A percentile compares a stretch with the other conserved stretches of the same genome.
Evolutionary conservation across 2,888 invertebrate species (phyloP).

Genomic region (Apoda limacodes): DNA sequence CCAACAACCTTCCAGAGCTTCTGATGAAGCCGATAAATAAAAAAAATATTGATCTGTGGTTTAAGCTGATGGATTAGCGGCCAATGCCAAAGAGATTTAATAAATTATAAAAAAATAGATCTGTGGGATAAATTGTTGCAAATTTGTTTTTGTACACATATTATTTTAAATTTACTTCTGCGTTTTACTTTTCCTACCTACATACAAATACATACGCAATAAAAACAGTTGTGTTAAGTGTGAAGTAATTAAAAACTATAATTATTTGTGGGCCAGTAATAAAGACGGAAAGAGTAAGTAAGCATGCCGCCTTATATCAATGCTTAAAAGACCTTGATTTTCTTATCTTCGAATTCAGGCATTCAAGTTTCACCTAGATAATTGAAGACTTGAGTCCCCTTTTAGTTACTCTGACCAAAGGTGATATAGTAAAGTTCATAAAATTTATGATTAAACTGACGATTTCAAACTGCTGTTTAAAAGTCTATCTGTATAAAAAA

Average conservation of each 20-base stretch:
- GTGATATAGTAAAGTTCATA: too few species aligned
- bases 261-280: conserved; percentile 61
- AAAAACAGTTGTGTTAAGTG: conserved; percentile 2
- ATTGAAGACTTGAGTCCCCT: neutral
- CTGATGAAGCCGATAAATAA: too few species aligned
- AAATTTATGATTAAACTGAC: too few species aligned
- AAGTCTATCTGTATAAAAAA: too few species aligned
- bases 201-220: too few species aligned
- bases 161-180: neutral
- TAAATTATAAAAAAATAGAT: neutral
- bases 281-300: conserved; percentile 46
- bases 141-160: neutral
- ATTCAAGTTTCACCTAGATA: conserved; percentile 3
- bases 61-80: neutral
- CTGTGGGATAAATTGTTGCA: neutral
- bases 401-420: too few species aligned
- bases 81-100: neutral
- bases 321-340: conserved; percentile 1
- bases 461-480: too few species aligned
- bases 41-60: neutral
- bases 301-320: conserved; percentile 2
- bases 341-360: neutral
- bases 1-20: too few species aligned
- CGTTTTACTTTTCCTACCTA: conserved; percentile 4
- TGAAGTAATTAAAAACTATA: conserved; percentile 27